Evolutionary conservation across 35 echinoderm and acorn worm species (phyloP).

Genomic region (Ptychodera flava): DNA sequence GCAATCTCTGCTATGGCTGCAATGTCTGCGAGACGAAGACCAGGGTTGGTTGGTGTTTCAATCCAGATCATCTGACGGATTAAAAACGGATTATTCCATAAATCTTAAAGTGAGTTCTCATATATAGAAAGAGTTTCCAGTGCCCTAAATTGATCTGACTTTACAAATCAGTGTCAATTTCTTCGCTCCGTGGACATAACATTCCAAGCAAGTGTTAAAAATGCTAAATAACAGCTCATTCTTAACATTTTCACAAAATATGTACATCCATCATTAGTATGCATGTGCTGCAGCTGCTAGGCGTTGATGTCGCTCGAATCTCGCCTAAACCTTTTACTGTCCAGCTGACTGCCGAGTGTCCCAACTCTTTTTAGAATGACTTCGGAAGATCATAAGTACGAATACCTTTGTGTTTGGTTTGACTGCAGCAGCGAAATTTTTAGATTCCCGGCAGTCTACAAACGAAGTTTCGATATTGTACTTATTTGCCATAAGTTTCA

Average conservation of each 20-base stretch:
- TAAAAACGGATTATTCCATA: not conserved
- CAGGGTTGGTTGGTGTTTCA: constrained; percentile 76
- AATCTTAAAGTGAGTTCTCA: not conserved
- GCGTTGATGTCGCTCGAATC: no score
- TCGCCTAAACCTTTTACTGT: no score
- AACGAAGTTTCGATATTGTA: constrained; percentile 49
- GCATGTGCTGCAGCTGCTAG: no score
- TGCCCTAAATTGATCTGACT: no score
- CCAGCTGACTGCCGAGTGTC: no score
- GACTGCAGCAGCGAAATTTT: constrained; percentile 41
- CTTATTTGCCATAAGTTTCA: constrained; percentile 57
- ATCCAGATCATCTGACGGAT: constrained; percentile 67
- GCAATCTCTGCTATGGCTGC: constrained; percentile 43
- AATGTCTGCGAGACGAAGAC: constrained; percentile 68
- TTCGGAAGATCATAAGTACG: not conserved
- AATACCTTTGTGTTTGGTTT: constrained; percentile 75
- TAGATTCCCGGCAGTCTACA: constrained; percentile 45
- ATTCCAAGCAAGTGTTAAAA: not conserved
- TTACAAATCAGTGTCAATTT: not conserved
- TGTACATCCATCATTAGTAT: no score
- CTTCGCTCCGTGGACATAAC: not conserved
- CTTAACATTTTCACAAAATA: no score
- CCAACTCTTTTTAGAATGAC: not conserved
- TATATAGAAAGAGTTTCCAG: no score
- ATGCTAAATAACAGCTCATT: no score